These are phyloP conservation scores for Papilio xuthus DNA, from an alignment of 1,140 invertebrate genomes.

Conservation along the genomic window DNA sequence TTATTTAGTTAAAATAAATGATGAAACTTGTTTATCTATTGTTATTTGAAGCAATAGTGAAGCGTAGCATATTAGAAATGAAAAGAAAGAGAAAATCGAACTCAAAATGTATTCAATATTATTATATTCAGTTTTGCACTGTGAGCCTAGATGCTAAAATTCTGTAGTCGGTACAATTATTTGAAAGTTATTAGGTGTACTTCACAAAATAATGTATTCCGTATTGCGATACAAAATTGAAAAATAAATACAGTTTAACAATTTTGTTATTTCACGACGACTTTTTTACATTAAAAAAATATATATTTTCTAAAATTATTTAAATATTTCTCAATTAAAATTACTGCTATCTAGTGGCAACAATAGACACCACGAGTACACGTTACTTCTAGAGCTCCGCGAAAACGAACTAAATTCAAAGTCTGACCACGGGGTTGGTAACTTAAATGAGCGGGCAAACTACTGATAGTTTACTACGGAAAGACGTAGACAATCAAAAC, in stretches of 20 bases:
- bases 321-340: neutral
- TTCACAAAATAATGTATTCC: too few relatives aligned
- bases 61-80: neutral
- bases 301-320: neutral
- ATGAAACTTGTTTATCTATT: neutral
- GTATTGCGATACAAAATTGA: too few relatives aligned
- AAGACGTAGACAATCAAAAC: neutral
- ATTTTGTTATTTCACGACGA: neutral
- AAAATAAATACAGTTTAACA: too few relatives aligned
- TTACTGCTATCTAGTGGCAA: neutral
- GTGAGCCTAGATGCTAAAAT: too few relatives aligned
- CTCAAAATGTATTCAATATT: too few relatives aligned
- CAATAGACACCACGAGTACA: neutral
- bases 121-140: too few relatives aligned
- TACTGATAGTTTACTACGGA: neutral
- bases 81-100: neutral
- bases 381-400: neutral
- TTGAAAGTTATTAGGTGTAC: too few relatives aligned
- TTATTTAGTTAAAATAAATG: neutral
- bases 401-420: neutral
- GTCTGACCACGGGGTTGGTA: neutral
- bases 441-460: slow-evolving; percentile 10
- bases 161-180: too few relatives aligned
- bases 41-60: neutral
- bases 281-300: too few relatives aligned